A percentile compares a stretch with the other conserved stretches of the same genome.
Conservation (phyloP, 2,888 invertebrate genomes). For the Orchesella flavescens region DNA sequence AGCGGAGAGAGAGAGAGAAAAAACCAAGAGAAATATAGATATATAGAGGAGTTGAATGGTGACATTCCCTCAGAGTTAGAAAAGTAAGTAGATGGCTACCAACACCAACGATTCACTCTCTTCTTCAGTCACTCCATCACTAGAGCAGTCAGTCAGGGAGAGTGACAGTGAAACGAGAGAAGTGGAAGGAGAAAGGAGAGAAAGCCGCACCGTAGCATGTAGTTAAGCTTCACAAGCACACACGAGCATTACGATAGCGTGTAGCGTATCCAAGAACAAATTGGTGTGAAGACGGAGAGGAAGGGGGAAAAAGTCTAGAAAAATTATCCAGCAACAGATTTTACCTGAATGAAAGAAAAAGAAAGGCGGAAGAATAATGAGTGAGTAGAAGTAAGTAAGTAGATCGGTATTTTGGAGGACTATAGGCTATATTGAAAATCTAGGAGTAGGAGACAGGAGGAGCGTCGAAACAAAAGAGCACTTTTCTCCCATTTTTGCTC, state of each 20-base stretch:
- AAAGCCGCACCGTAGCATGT: not conserved
- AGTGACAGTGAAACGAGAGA: conserved; percentile 18
- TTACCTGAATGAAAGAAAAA: not conserved
- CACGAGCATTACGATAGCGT: not conserved
- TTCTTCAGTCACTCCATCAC: conserved; percentile 37
- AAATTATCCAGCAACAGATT: not conserved
- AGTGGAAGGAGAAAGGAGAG: conserved; percentile 8
- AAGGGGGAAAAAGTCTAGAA: not conserved
- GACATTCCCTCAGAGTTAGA: conserved; percentile 28
- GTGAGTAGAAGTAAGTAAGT: not conserved
- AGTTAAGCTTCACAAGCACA: no score
- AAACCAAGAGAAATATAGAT: not conserved
- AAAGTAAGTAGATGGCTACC: conserved; percentile 30
- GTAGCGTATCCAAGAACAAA: not conserved
- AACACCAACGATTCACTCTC: conserved; percentile 28
- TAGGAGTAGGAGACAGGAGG: not conserved
- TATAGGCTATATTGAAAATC: not conserved
- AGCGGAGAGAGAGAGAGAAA: not conserved
- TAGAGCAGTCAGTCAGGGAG: conserved; percentile 17
- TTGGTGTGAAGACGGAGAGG: not conserved
- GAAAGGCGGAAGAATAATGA: not conserved
- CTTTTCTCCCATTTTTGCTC: conserved; percentile 24
- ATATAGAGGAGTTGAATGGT: conserved; percentile 28
- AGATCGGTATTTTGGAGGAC: not conserved
- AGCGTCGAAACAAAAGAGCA: conserved; percentile 16